Base-by-base conservation (phyloP, 2,888 invertebrate genomes). In the Noctua comes region DNA sequence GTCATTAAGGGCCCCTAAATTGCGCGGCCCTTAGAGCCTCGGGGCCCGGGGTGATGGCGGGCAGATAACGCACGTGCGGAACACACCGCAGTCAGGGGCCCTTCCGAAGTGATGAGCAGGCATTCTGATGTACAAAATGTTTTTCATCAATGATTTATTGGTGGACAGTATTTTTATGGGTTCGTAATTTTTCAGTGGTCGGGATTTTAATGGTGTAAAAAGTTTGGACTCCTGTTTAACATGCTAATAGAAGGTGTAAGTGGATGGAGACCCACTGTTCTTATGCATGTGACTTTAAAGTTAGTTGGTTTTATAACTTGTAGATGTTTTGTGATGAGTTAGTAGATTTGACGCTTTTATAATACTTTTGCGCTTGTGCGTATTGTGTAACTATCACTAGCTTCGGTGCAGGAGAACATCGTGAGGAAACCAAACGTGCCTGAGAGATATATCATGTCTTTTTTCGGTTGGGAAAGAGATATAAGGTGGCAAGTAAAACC, bases 1-100 rank as follows among this genome's bases (percentile, higher is more conserved):
- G 81, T 84, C 83, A 83, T 85, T 83, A 85, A 83, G 87, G 79
- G 78, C 86, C 88, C 90, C 88, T 86, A 90, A 90, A 90, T 88
- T 82, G 86, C 84, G 85, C 86, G 87, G 80, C 80, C 84, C 82
- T 51, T 77, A 68, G 76, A 48, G 77, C 78, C 84, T 84, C 84
- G 76, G 73, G 82, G 69, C 76, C 77, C 81, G 73, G 74, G 76
- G 71, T 64, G 87, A 88, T 87, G 86, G 80, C 68, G 87, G 68
- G 80, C 57, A 86, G 91, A 91, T 91, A 91, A 85, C 90, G 89
- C 91, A 92, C 91, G 91, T 87, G 86, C 83, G 79, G 82, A 76
- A 73, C 80, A 74, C 83, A 69, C 86, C 78, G 66, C 76, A 59
- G 66, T 73, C 51, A 75, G 64, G 76, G 70, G 85, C 76, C 48